Percentiles rank a stretch among this genome's conserved stretches.
These are phyloP conservation scores for Recurvirostra avosetta DNA, from an alignment of 2,113 vertebrate genomes.

Conservation along the genomic window DNA sequence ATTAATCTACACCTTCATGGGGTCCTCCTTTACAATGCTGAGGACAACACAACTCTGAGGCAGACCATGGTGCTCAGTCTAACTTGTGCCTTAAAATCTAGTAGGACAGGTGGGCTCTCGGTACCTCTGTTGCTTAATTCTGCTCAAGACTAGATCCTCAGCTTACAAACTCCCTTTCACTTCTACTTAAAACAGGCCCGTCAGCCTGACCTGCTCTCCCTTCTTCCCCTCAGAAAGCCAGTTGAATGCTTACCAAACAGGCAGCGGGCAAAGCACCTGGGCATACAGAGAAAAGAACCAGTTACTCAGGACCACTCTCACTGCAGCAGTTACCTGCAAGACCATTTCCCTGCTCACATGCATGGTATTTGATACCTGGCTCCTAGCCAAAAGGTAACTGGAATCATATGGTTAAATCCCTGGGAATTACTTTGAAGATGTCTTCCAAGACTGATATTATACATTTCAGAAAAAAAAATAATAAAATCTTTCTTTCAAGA, in stretches of 20 bases:
- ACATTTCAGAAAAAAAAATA: not conserved
- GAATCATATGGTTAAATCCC: not conserved
- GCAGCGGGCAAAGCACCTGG: not conserved
- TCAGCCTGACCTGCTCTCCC: not conserved
- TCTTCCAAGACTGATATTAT: not conserved
- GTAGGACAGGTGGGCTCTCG: not conserved
- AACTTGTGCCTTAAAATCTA: not conserved
- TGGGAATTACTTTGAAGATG: not conserved
- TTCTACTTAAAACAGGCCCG: not conserved
- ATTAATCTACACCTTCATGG: not conserved
- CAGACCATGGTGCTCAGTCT: not conserved
- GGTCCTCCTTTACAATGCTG: not conserved
- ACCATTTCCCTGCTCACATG: not conserved
- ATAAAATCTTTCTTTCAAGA: not conserved
- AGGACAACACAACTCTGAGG: not conserved
- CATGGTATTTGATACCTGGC: not conserved
- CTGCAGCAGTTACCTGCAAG: not conserved
- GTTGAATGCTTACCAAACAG: not conserved
- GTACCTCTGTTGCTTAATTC: not conserved
- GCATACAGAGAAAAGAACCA: not conserved
- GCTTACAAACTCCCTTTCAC: not conserved
- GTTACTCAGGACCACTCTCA: not conserved
- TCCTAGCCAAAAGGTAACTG: not conserved
- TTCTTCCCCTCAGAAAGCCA: not conserved
- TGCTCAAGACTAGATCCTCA: not conserved